Evolutionary conservation across 2,113 vertebrate species (phyloP), one percentile per base, ranked within the genome.

Genomic region (Nestor notabilis): DNA sequence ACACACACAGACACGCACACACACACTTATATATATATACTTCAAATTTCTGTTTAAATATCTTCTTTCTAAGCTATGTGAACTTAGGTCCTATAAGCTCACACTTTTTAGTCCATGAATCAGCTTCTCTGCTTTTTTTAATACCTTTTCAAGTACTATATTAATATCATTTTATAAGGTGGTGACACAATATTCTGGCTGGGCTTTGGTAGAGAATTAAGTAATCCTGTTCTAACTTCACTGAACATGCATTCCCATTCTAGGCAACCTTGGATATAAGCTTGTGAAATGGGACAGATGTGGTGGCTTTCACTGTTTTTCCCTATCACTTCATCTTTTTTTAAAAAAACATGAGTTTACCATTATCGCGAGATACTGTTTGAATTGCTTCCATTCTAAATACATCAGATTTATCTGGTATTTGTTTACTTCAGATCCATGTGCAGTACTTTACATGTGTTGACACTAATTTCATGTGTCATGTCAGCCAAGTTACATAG

Each of bases 111-210:
- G 87, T 93, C 83, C 29, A 63, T 83, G 89, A 87, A 95, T 94
- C 92, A 90, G 50, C 74, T 71, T 71, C 61, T 43, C 13, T 90
- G 23, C 72, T 91, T 95, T 95, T 78, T 84, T 77, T 97, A 97
- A 96, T 93, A 87, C 77, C 46, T 83, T 95, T 97, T 97, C 95
- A 96, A 96, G 91, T 85, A 76, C 93, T 96, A 69, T 92, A 96
- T 97, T 97, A 95, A 72, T 97, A 93, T 89, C 46, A 78, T 93
- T 97, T 97, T 96, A 91, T 95, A 94, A 97, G 93, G 88, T 96
- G 95, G 68, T 94, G 89, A 97, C 95, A 77, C 71, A 81, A 56
- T 74, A 93, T 96, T 96, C 77, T 83, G 85, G 63, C 89, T 79
- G 58, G 91, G 53, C 87, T 98, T 98, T 83, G 28, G 74, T 37